These are phyloP conservation scores for Fopius arisanus DNA, from an alignment of 1,140 invertebrate genomes.

Conservation along the genomic window DNA sequence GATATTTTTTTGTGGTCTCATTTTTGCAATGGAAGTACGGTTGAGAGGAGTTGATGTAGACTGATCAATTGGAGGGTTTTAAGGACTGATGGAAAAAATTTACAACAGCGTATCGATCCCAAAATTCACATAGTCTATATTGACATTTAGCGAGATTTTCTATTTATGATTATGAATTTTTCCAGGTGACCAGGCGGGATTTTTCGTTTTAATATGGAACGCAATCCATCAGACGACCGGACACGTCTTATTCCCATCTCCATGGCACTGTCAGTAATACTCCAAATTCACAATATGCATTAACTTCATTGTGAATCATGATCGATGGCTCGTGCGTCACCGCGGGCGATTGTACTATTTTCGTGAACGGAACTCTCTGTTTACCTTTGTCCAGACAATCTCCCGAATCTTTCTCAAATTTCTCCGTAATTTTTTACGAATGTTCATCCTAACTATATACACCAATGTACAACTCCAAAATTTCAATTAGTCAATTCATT, in stretches of 20 bases:
- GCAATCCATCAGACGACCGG: background rate
- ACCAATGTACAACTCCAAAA: background rate
- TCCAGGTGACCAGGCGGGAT: too few relatives aligned
- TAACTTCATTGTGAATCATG: constrained; percentile 40
- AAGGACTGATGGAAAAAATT: too few relatives aligned
- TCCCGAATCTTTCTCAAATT: background rate
- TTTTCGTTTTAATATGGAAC: background rate
- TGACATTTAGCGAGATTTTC: too few relatives aligned
- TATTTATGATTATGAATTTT: background rate
- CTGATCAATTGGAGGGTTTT: too few relatives aligned
- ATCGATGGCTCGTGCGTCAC: constrained; percentile 42
- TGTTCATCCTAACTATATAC: background rate
- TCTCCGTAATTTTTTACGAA: background rate
- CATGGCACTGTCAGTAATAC: background rate
- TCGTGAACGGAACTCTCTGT: constrained; percentile 28
- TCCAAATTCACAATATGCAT: background rate
- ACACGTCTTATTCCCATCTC: constrained; percentile 1
- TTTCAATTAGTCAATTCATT: too few relatives aligned
- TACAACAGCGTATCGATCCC: too few relatives aligned
- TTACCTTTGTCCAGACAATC: constrained; percentile 5
- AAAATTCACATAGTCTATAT: too few relatives aligned
- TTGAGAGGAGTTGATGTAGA: too few relatives aligned
- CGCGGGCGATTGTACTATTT: constrained; percentile 46
- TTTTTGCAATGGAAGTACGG: too few relatives aligned
- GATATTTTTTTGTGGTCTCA: too few relatives aligned